Evolutionary conservation across 2,888 invertebrate species (phyloP).

Genomic region (Clistopyga incitator): DNA sequence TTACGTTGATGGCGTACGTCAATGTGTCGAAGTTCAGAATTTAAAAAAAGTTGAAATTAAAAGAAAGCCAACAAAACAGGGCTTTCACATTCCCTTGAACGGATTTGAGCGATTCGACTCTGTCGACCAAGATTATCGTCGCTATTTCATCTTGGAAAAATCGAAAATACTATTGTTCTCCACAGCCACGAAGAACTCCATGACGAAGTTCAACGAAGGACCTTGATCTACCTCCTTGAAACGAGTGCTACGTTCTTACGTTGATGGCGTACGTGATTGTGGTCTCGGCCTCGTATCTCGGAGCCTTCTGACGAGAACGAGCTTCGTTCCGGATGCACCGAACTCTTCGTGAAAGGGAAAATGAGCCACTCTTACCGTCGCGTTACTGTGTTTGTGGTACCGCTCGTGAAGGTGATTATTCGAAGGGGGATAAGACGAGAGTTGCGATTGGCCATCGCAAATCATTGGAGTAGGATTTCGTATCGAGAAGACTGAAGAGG

Average conservation of each 20-base stretch:
- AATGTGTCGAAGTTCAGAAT: no score
- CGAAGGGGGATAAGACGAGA: neutral
- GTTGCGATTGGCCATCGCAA: conserved; percentile 8
- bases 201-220: neutral
- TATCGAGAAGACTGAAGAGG: neutral
- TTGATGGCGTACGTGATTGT: conserved; percentile 42
- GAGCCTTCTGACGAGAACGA: neutral
- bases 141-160: neutral
- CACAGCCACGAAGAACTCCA: neutral
- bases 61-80: neutral
- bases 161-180: neutral
- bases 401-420: neutral
- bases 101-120: neutral
- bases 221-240: neutral
- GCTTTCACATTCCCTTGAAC: neutral
- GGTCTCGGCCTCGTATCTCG: conserved; percentile 12
- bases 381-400: neutral
- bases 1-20: conserved; percentile 36
- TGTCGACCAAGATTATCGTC: neutral
- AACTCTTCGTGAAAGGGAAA: conserved; percentile 60
- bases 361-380: conserved; percentile 10
- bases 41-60: neutral
- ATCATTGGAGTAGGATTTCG: conserved; percentile 23
- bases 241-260: conserved; percentile 6
- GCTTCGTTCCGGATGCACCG: conserved; percentile 33